phyloP scores from a whole-genome alignment of 92 coral and sea anemone species.

The Hydrozoanthus gracilis region DNA sequence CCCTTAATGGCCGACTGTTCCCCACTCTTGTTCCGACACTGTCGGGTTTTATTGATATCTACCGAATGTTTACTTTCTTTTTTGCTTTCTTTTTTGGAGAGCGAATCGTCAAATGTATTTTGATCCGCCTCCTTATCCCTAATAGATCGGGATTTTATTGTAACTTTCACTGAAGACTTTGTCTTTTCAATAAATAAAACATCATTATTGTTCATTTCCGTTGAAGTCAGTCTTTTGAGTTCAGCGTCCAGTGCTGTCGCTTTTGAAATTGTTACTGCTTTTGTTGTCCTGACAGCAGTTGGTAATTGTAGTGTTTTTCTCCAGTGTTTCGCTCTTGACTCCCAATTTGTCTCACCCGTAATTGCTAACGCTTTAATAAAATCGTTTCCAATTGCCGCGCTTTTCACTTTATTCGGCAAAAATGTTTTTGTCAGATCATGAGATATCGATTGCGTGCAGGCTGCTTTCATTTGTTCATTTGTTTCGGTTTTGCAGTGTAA shows the following conservation, averaged over 20 bases:
- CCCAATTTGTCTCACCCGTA: slow-evolving; percentile 14
- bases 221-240: background rate
- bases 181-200: slow-evolving; percentile 33
- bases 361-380: background rate
- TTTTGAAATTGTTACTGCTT: background rate
- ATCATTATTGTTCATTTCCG: background rate
- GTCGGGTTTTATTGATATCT: background rate
- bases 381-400: background rate
- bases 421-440: background rate
- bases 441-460: background rate
- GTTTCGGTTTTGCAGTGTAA: background rate
- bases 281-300: slow-evolving; percentile 30
- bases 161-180: slow-evolving; percentile 31
- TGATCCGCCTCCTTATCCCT: slow-evolving; percentile 1
- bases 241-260: background rate
- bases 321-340: background rate
- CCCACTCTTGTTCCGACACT: background rate
- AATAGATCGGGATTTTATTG: background rate
- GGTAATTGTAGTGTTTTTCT: background rate
- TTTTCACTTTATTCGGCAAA: background rate
- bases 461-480: background rate
- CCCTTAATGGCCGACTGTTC: background rate
- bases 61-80: background rate
- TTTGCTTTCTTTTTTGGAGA: background rate
- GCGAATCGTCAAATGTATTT: background rate